These are phyloP conservation scores for Diphyllodes magnificus DNA, from an alignment of 2,113 vertebrate genomes.

Conservation along the genomic window DNA sequence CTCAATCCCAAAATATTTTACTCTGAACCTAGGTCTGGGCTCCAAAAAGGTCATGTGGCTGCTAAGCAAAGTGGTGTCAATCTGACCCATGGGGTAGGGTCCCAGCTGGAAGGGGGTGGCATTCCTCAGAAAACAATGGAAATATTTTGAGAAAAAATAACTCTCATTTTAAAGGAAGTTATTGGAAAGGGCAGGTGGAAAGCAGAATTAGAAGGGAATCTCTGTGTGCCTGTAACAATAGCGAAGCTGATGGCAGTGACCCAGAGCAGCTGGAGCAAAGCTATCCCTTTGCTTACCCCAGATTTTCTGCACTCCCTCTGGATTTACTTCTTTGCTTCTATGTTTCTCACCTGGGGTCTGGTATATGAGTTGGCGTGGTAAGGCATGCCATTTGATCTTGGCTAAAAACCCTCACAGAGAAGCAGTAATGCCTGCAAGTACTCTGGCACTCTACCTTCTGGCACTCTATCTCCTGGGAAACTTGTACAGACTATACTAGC, in stretches of 20 bases:
- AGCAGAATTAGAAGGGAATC: not conserved
- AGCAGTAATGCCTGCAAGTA: not conserved
- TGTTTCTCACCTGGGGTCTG: not conserved
- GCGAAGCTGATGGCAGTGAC: not conserved
- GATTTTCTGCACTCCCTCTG: not conserved
- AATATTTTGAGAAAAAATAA: slow-evolving; percentile 11
- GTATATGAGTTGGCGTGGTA: not conserved
- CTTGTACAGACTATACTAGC: not conserved
- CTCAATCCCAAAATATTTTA: not conserved
- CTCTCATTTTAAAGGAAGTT: not conserved
- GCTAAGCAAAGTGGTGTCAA: not conserved
- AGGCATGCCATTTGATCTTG: not conserved
- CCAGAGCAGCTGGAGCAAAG: not conserved
- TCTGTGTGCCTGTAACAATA: not conserved
- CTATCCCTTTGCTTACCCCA: not conserved
- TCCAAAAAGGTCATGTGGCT: not conserved
- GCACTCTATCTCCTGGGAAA: not conserved
- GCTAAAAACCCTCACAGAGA: not conserved
- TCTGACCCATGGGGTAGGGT: rapidly evolving
- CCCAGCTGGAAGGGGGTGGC: not conserved
- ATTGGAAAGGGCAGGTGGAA: not conserved
- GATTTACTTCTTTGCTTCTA: not conserved
- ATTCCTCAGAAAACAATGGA: not conserved
- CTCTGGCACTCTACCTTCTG: not conserved
- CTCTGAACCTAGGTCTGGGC: not conserved